Percentiles rank a stretch among this genome's conserved stretches.
phyloP scores from a whole-genome alignment of 92 coral and sea anemone species.

The Epizoanthus rinbou region DNA sequence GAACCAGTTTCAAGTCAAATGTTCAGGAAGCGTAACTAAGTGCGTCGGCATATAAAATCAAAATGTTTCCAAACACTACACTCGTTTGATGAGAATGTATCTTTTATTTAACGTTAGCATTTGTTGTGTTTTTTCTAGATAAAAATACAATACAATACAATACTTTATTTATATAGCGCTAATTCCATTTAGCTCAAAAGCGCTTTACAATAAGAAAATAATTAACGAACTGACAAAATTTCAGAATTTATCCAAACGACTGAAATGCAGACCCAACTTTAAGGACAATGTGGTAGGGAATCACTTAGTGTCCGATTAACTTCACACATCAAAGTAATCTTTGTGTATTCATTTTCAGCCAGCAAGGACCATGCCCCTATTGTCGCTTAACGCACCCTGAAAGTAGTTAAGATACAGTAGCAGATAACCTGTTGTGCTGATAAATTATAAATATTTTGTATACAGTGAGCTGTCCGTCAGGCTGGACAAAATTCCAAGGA shows the following conservation, averaged over 20 bases:
- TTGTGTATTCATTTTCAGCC: background rate
- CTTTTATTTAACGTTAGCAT: too few relatives aligned
- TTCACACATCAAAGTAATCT: constrained; percentile 14
- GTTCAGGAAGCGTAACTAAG: too few relatives aligned
- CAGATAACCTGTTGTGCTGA: background rate
- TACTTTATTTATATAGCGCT: too few relatives aligned
- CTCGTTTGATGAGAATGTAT: too few relatives aligned
- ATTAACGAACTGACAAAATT: background rate
- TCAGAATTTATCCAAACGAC: constrained; percentile 5
- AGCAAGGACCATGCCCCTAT: background rate
- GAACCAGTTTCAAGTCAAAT: too few relatives aligned
- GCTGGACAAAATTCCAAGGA: background rate
- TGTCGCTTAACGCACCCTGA: background rate
- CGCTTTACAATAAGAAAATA: too few relatives aligned
- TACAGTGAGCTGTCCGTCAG: constrained; percentile 7
- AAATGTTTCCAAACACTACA: too few relatives aligned
- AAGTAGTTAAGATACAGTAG: constrained; percentile 14
- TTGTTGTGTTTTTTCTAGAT: too few relatives aligned
- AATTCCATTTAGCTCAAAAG: too few relatives aligned
- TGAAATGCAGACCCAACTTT: constrained; percentile 12
- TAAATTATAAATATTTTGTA: background rate
- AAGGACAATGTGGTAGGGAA: background rate
- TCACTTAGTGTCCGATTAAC: background rate
- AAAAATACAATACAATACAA: too few relatives aligned
- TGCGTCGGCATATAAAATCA: too few relatives aligned